A percentile compares a stretch with the other conserved stretches of the same genome.
phyloP scores from a whole-genome alignment of 2,113 vertebrate species.

The Phyllostomus discolor region DNA sequence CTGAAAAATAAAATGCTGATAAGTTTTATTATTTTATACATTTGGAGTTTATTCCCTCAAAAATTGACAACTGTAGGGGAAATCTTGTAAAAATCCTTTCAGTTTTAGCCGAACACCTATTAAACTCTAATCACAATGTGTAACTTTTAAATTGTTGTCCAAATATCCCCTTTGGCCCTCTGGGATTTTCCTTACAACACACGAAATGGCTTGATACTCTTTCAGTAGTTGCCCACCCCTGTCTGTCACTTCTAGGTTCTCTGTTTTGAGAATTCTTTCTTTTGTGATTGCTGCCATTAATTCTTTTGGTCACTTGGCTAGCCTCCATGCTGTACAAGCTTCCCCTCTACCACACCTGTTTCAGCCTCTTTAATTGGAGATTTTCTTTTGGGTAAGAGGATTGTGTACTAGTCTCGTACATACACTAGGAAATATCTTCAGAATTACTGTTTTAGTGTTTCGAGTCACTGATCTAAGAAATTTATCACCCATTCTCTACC shows the following conservation, averaged over 20 bases:
- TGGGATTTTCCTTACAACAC: background rate
- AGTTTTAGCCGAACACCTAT: background rate
- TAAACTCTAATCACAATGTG: background rate
- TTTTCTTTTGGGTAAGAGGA: background rate
- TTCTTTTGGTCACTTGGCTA: background rate
- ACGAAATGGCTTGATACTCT: background rate
- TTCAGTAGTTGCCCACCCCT: background rate
- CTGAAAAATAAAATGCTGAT: background rate
- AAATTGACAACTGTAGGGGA: background rate
- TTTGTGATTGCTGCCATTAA: background rate
- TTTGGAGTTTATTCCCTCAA: slow-evolving; percentile 22
- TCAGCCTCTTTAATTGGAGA: background rate
- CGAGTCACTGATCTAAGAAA: background rate
- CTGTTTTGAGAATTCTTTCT: background rate
- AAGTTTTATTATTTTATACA: background rate
- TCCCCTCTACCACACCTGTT: background rate
- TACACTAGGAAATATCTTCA: background rate
- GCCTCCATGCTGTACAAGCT: background rate
- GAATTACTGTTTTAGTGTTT: background rate
- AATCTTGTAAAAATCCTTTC: background rate
- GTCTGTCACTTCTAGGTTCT: background rate
- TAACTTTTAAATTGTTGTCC: background rate
- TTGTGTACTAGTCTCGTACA: background rate
- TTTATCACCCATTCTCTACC: background rate
- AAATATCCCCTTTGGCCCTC: background rate